Conservation (phyloP, 2,888 invertebrate genomes). For the Latrodectus hesperus region DNA sequence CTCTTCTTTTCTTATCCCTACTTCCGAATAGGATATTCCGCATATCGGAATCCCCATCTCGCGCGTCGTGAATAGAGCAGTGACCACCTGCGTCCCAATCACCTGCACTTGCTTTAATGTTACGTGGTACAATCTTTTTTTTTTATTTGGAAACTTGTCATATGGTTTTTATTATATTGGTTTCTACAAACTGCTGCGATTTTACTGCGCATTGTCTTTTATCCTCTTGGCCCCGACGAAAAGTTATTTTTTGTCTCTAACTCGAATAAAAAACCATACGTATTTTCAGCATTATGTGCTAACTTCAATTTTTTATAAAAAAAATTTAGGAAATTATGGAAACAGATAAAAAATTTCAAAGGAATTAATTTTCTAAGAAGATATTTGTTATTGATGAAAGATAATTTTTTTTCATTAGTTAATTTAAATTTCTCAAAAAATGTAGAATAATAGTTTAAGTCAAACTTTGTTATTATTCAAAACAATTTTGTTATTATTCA, state of each 20-base stretch:
- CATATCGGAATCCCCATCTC: slow-evolving; percentile 47
- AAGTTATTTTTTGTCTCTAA: not conserved
- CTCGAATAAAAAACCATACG: not conserved
- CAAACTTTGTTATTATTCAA: too few relatives aligned
- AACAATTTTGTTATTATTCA: too few relatives aligned
- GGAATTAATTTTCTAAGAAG: too few relatives aligned
- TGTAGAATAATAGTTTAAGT: too few relatives aligned
- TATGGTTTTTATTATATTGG: slow-evolving; percentile 49
- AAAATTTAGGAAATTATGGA: too few relatives aligned
- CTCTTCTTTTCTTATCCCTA: slow-evolving; percentile 27
- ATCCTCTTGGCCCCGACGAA: not conserved
- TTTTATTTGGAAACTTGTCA: slow-evolving; percentile 26
- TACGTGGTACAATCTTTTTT: slow-evolving; percentile 15
- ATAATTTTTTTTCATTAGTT: too few relatives aligned
- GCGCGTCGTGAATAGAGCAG: slow-evolving; percentile 10
- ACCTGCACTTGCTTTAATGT: slow-evolving; percentile 48
- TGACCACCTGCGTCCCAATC: slow-evolving; percentile 55
- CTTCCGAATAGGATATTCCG: slow-evolving; percentile 30
- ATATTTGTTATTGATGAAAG: too few relatives aligned
- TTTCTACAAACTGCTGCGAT: not conserved
- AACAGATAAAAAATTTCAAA: too few relatives aligned
- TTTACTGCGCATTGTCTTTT: not conserved
- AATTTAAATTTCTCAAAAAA: too few relatives aligned
- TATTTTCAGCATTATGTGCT: not conserved
- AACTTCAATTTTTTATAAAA: not conserved